phyloP scores from a whole-genome alignment of 2,797 vertebrate species.

The Chaunax sp. region DNA sequence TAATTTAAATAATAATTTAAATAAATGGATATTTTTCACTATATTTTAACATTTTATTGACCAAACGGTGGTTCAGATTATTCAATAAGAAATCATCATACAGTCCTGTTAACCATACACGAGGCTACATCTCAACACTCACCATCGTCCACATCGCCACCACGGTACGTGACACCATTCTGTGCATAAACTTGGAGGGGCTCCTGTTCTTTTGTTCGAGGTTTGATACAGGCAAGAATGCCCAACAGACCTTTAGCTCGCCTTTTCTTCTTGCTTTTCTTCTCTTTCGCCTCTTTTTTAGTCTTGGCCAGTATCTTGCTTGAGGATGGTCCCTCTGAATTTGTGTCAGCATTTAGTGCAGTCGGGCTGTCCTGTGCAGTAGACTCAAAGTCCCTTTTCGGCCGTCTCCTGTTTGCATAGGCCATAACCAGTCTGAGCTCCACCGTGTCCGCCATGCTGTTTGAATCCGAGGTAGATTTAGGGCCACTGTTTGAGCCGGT shows the following conservation, averaged over 20 bases:
- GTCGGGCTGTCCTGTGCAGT: accelerated
- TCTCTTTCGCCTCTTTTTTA: neutral
- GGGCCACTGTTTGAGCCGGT: neutral
- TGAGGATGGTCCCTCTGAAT: accelerated
- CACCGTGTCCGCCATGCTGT: conserved; percentile 46
- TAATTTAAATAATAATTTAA: no score
- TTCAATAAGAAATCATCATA: no score
- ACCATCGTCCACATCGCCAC: accelerated
- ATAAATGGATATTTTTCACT: neutral
- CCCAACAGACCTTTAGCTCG: neutral
- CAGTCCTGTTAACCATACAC: no score
- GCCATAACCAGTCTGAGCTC: conserved; percentile 85
- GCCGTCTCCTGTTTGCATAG: conserved; percentile 74
- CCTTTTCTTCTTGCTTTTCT: conserved; percentile 20
- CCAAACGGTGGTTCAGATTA: neutral
- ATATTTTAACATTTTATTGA: neutral
- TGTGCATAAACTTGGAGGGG: accelerated
- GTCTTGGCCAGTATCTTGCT: neutral
- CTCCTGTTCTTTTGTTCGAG: neutral
- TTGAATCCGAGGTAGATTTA: neutral
- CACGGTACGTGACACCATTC: accelerated
- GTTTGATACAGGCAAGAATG: conserved; percentile 46
- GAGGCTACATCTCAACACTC: neutral
- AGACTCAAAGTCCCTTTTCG: neutral
- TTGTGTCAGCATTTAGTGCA: accelerated